Evolutionary conservation across 1,140 invertebrate species (phyloP), one percentile per base, ranked within the genome.

Genomic region (Trichonephila inaurata): DNA sequence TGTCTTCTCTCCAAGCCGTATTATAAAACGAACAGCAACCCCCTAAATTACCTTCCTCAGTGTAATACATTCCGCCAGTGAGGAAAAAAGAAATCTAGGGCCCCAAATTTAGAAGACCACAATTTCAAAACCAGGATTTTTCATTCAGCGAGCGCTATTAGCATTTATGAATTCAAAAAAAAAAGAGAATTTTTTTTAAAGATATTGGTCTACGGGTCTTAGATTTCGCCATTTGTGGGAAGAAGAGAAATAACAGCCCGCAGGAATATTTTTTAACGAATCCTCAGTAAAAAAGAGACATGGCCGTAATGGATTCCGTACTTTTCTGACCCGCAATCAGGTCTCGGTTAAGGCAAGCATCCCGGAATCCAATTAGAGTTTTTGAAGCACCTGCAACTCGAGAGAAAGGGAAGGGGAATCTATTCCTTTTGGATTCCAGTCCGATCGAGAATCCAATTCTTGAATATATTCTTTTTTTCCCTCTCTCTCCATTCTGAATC

Each of bases 381-480:
- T 93, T 93, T 88, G 69, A 93, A 82, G 92, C 92, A 93, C 92
- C 92, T 93, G 92, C 58, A 93, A 88, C 92, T 88, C 28, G 62
- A 40, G 24, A 77, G 40, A 62, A 69, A 28, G 88, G 82, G 66
- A 85, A 66, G 58, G 91, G n/a, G 44, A 86, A 92, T 92, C 81
- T 64, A 87, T 93, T 93, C 86, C 86, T 87, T 89, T 93, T 93
- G 83, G 91, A 92, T 92, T 51, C 72, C 58, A 81, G 60, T 40
- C 81, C 90, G 83, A 92, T 92, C 62, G 83, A 92, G 91, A 87
- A 92, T 93, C 92, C 92, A 89, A 93, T 93, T 93, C 92, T 88
- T 88, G 69, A 82, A 89, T 77, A 93, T 88, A 89, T 93, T 81
- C 60, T 82, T 86, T 89, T 81, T 66, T 51, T n/a, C 2, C n/a